Base-by-base conservation (phyloP, 2,888 invertebrate species). In the Tipula helvola region DNA sequence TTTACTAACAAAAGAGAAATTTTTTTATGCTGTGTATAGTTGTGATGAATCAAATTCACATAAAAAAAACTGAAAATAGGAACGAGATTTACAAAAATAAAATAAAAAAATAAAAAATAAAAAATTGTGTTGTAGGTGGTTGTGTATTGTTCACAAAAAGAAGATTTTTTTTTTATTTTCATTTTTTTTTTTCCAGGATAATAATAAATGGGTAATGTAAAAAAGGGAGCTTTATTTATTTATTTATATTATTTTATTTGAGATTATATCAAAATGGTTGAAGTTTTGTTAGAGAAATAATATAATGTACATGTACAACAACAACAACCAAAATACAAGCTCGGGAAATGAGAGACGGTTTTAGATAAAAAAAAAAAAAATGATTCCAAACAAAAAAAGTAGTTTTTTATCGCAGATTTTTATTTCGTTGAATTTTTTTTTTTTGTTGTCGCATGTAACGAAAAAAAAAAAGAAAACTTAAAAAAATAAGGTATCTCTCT, bases 221-320 rank as follows among this genome's bases (percentile, higher is more conserved):
- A 71, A 71, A 84, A 84, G 84, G 84, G 84, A 84, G 84, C 41
- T 84, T 84, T 84, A 84, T 84, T 71, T 71, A 57, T 57, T 57
- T 57, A 71, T 71, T 71, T 71, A 28, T 28, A 71, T 71, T 71
- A 71, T 71, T 71, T 71, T 71, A 71, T 71, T 71, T 84, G 41
- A 84, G 84, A 84, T 84, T 84, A 84, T 84, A 84, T 39, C 84
- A 84, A 84, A 84, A 84, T 84, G 84, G 41, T 84, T 84, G 84
- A 84, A 84, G 84, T 84, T 84, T 84, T 84, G 13, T 84, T 39
- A 84, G 36, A 84, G 84, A 84, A 84, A 84, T 84, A 84, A 84
- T 84, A 39, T 84, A 84, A 84, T 28, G 71, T 71, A 71, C 71
- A 71, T 71, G 28, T 28, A 28, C 28, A 28, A 28, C 28, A 28